Conservation (phyloP, 2,888 invertebrate species). For the Melinaea marsaeus region DNA sequence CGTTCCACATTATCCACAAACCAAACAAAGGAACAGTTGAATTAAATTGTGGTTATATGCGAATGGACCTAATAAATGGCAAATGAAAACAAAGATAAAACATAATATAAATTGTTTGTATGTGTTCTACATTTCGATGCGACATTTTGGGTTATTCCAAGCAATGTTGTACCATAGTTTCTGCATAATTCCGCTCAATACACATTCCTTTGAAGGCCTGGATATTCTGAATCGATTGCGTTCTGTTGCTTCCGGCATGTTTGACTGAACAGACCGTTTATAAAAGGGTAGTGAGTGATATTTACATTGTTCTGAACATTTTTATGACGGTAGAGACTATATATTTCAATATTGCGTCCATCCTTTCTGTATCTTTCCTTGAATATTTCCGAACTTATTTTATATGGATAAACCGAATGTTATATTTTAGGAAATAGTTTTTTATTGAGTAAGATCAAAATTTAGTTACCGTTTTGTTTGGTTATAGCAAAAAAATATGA, state of each 20-base stretch:
- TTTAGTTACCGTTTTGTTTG: too few species aligned
- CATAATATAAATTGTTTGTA: background rate
- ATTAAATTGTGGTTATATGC: background rate
- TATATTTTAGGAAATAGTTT: too few species aligned
- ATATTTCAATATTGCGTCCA: slow-evolving; percentile 1
- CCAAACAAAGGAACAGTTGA: slow-evolving; percentile 3
- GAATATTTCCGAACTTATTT: background rate
- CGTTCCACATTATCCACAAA: background rate
- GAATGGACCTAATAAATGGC: background rate
- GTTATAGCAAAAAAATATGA: too few species aligned
- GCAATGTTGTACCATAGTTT: slow-evolving; percentile 11
- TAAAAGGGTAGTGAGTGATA: slow-evolving; percentile 1
- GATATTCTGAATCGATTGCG: slow-evolving; percentile 22
- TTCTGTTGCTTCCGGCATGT: slow-evolving; percentile 13
- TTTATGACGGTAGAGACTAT: background rate
- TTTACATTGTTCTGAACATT: slow-evolving; percentile 4
- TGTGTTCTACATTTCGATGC: slow-evolving; percentile 11
- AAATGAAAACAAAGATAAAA: slow-evolving; percentile 1
- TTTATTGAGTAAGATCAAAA: too few species aligned
- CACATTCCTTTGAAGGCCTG: slow-evolving; percentile 23
- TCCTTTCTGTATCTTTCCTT: background rate
- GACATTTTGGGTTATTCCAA: slow-evolving; percentile 15
- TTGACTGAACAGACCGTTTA: slow-evolving; percentile 3
- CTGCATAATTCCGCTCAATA: slow-evolving; percentile 22
- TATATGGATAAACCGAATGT: background rate